A percentile compares a stretch with the other conserved stretches of the same genome.
phyloP scores from a whole-genome alignment of 1,140 invertebrate species.

The Dendrolimus kikuchii region DNA sequence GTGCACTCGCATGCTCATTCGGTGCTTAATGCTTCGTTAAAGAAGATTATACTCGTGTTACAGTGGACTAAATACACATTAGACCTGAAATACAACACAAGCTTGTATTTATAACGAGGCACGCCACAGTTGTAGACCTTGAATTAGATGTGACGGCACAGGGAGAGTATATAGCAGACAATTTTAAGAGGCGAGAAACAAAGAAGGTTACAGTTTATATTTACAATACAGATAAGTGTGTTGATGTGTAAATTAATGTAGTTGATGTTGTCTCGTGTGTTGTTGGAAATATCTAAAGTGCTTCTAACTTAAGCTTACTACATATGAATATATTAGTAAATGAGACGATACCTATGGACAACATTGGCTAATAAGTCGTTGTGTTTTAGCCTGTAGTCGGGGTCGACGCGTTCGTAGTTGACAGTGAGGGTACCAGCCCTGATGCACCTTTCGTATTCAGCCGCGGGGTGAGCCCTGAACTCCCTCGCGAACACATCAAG shows the following conservation, averaged over 20 bases:
- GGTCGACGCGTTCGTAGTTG: slow-evolving; percentile 93
- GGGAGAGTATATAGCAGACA: not conserved
- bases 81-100: slow-evolving; percentile 43
- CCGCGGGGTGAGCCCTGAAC: slow-evolving; percentile 93
- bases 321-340: slow-evolving; percentile 8
- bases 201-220: slow-evolving; percentile 1
- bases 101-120: slow-evolving; percentile 20
- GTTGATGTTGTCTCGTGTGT: no score
- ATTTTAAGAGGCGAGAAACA: no score
- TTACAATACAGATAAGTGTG: slow-evolving; percentile 13
- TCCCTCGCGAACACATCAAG: slow-evolving; percentile 95
- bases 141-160: not conserved
- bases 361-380: slow-evolving; percentile 96
- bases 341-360: slow-evolving; percentile 86
- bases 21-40: slow-evolving; percentile 33
- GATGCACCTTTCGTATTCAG: slow-evolving; percentile 93
- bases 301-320: slow-evolving; percentile 2
- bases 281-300: not conserved
- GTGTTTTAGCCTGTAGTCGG: slow-evolving; percentile 93
- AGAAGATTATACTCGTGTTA: slow-evolving; percentile 27
- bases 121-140: slow-evolving; percentile 13
- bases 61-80: slow-evolving; percentile 31
- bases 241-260: slow-evolving; percentile 6
- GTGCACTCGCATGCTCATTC: slow-evolving; percentile 61
- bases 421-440: slow-evolving; percentile 93